These are phyloP conservation scores for Trachops cirrhosus DNA, from an alignment of 2,797 vertebrate species.

Conservation along the genomic window DNA sequence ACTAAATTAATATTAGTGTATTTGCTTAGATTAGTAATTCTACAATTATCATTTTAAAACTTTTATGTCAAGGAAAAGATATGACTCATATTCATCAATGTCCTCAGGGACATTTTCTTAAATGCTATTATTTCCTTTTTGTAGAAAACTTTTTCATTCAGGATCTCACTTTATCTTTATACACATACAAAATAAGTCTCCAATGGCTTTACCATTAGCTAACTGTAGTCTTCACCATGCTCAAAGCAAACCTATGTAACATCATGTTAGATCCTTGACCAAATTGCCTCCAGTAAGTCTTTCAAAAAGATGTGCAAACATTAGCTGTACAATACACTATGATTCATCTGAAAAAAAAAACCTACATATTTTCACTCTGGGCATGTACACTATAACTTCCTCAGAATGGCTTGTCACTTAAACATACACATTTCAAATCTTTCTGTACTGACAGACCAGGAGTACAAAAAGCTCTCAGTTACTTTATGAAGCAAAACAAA, in stretches of 20 bases:
- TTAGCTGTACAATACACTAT: not conserved
- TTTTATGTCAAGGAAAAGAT: slow-evolving; percentile 18
- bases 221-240: not conserved
- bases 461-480: slow-evolving; percentile 18
- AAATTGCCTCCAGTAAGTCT: not conserved
- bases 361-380: not conserved
- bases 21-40: slow-evolving; percentile 12
- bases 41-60: not conserved
- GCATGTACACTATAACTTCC: not conserved
- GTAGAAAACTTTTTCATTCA: not conserved
- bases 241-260: not conserved
- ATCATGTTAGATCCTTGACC: not conserved
- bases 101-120: not conserved
- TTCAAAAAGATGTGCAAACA: slow-evolving; percentile 7
- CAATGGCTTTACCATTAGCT: slow-evolving; percentile 4
- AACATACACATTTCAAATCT: slow-evolving; percentile 5
- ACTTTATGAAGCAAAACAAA: slow-evolving; percentile 1
- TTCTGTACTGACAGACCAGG: not conserved
- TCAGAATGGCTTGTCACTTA: slow-evolving; percentile 34
- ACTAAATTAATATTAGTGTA: not conserved
- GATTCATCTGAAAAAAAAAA: not conserved
- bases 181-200: slow-evolving; percentile 27
- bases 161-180: slow-evolving; percentile 6
- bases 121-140: slow-evolving; percentile 2
- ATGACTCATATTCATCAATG: not conserved